These are phyloP conservation scores for Hylomyscus alleni DNA, from an alignment of 2,797 vertebrate genomes.

Conservation along the genomic window DNA sequence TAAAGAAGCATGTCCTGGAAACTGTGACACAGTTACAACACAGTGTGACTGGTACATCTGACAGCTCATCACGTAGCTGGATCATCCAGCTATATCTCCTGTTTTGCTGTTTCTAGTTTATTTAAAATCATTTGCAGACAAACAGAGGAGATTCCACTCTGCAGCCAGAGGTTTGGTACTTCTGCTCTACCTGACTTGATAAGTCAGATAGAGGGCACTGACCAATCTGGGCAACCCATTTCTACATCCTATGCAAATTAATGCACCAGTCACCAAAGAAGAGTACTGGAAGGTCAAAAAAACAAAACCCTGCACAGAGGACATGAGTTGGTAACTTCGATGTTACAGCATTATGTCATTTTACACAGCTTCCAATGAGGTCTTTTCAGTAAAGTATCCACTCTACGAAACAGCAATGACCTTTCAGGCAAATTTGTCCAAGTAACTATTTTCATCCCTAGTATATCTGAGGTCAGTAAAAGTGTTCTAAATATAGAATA, in stretches of 20 bases:
- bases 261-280: conserved; percentile 77
- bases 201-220: background rate
- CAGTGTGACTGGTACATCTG: background rate
- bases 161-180: conserved; percentile 6
- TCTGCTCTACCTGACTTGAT: conserved; percentile 8
- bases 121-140: background rate
- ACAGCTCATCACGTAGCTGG: background rate
- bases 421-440: conserved; percentile 48
- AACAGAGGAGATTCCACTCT: background rate
- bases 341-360: conserved; percentile 59
- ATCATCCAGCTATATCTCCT: background rate
- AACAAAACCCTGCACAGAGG: background rate
- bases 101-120: conserved; percentile 27
- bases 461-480: conserved; percentile 11
- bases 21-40: conserved; percentile 28
- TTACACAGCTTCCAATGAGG: conserved; percentile 64
- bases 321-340: background rate
- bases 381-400: background rate
- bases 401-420: conserved; percentile 44
- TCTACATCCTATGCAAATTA: conserved; percentile 80
- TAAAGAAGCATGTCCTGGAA: background rate
- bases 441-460: conserved; percentile 44
- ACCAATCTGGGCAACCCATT: conserved; percentile 63
- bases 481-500: conserved; percentile 46
- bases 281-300: conserved; percentile 50